Evolutionary conservation across 2,113 vertebrate species (phyloP), one percentile per base, ranked within the genome.

Genomic region (Willisornis vidua): DNA sequence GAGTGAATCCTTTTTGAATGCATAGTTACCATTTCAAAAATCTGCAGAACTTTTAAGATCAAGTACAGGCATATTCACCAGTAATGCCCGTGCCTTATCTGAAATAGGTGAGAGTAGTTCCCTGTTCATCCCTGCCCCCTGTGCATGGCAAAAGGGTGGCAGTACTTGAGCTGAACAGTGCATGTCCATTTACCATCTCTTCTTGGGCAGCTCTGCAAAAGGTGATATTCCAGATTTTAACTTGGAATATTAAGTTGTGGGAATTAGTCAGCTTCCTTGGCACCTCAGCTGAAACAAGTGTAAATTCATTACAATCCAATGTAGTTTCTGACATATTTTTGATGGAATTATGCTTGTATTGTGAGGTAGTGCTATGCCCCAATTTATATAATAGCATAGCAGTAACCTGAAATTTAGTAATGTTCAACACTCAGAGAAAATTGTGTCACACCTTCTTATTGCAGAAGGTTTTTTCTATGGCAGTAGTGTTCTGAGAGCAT

Each of bases 101-200:
- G 65, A 23, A 7, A 6, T 2, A 51, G 37, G 6, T 37, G 61
- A 71, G 24, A 37, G n/a, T 7, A 10, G 28, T 20, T 87, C 6
- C 19, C 51, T 1, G 1, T 12, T 72, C 16, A 4, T 17, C 26
- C 75, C 65, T 17, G 43, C 3, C 5, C n/a, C 23, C 18, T 63
- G 31, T 15, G 55, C 19, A 6, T 2, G 9, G 61, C 35, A 37
- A 11, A 46, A 26, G 24, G 8, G 4, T 52, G 41, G 10, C 49
- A 49, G 19, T 22, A 10, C 45, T 35, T 31, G 58, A 54, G 33
- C 75, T 65, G 41, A 43, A 1, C 19, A 31, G 39, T 19, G 33
- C 22, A 0, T 2, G 3, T 33, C 29, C 49, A 9, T 31, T 76
- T 26, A 4, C 22, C 1, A 0, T 8, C 54, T 58, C 8, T 37